Evolutionary conservation across 2,888 invertebrate species (phyloP).

Genomic region (Lydus trimaculatus): DNA sequence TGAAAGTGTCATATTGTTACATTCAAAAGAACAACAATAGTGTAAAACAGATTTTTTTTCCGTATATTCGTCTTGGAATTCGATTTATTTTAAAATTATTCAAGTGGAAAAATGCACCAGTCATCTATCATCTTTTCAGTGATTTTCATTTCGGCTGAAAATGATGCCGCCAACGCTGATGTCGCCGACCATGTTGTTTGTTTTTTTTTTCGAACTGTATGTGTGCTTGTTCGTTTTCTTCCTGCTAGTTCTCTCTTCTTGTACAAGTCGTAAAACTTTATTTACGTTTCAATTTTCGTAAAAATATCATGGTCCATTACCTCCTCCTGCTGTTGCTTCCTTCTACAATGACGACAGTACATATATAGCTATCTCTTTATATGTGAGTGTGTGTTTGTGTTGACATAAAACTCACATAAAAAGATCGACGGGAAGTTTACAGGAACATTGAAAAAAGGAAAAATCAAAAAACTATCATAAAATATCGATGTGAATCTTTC

Average conservation of each 20-base stretch:
- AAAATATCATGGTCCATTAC: conserved; percentile 60
- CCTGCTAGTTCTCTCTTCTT: background rate
- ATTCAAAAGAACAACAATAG: background rate
- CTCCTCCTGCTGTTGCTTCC: conserved; percentile 44
- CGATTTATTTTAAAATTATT: background rate
- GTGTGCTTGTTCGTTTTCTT: background rate
- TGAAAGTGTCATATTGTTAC: conserved; percentile 11
- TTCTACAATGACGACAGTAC: conserved; percentile 43
- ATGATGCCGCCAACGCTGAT: conserved; percentile 11
- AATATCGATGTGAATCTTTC: conserved; percentile 39
- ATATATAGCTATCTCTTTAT: conserved; percentile 45
- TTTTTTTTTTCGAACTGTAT: background rate
- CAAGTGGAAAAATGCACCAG: background rate
- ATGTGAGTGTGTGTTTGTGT: conserved; percentile 40
- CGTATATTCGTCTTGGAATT: background rate
- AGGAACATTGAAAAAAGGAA: conserved; percentile 54
- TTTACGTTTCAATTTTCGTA: conserved; percentile 61
- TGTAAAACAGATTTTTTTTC: background rate
- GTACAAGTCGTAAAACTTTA: conserved; percentile 56
- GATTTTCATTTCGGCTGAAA: conserved; percentile 13
- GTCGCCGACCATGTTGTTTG: background rate
- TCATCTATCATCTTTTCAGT: conserved; percentile 30
- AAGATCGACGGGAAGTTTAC: conserved; percentile 52
- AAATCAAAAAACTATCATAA: conserved; percentile 44
- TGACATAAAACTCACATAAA: conserved; percentile 57